Conservation (phyloP, 2,113 vertebrate genomes). For the Bufo gargarizans region DNA sequence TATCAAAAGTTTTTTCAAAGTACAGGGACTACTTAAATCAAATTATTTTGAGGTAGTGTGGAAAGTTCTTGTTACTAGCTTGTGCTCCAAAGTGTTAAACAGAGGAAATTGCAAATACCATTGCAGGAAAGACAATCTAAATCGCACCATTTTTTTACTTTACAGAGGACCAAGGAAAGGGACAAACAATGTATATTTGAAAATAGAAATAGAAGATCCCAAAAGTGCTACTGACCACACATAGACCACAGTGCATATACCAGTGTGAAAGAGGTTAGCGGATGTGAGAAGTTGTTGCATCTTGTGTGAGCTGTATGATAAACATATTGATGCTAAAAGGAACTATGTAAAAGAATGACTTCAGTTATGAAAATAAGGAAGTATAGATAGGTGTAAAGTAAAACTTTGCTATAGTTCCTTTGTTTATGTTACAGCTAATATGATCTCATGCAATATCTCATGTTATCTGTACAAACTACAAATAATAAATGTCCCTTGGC, state of each 20-base stretch:
- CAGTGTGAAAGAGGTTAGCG: background rate
- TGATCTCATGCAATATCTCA: too few species aligned
- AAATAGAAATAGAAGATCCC: constrained; percentile 57
- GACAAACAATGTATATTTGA: constrained; percentile 61
- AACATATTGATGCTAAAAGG: constrained; percentile 17
- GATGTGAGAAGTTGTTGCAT: background rate
- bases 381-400: background rate
- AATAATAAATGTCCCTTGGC: background rate
- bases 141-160: constrained; percentile 52
- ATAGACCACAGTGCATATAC: background rate
- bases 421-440: background rate
- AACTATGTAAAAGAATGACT: background rate
- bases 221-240: constrained; percentile 32
- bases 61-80: constrained; percentile 54
- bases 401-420: background rate
- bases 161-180: constrained; percentile 50
- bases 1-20: too few species aligned
- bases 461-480: background rate
- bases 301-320: constrained; percentile 1
- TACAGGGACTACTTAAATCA: background rate
- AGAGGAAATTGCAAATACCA: constrained; percentile 61
- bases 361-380: constrained; percentile 38
- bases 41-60: background rate
- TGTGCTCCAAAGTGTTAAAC: background rate
- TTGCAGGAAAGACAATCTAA: constrained; percentile 66